A percentile compares a stretch with the other conserved stretches of the same genome.
These are phyloP conservation scores for Drosophila erecta DNA, from an alignment of 1,140 invertebrate species.

Conservation along the genomic window DNA sequence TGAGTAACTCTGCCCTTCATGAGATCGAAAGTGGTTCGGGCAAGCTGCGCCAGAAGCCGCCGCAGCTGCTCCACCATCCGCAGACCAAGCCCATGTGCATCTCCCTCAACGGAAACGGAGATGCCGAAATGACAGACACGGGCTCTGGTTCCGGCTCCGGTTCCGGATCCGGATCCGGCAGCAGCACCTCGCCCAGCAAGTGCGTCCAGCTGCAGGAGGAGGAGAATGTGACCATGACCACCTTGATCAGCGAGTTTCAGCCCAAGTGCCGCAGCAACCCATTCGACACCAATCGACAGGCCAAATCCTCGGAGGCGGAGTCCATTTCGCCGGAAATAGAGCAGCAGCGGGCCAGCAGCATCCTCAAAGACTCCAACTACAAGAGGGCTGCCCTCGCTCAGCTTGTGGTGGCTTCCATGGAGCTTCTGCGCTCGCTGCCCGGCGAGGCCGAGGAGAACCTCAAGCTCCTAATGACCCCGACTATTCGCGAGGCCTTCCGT, in stretches of 20 bases:
- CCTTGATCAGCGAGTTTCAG: slow-evolving; percentile 85
- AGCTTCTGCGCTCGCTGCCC: slow-evolving; percentile 75
- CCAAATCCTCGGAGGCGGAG: slow-evolving; percentile 85
- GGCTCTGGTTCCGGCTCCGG: slow-evolving; percentile 32
- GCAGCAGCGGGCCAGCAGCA: slow-evolving; percentile 90
- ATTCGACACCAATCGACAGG: slow-evolving; percentile 85
- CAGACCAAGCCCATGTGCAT: slow-evolving; percentile 67
- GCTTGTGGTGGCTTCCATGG: slow-evolving; percentile 83
- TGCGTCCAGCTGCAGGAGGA: slow-evolving; percentile 71
- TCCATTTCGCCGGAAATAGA: slow-evolving; percentile 90
- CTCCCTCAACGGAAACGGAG: slow-evolving; percentile 63
- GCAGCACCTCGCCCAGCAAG: slow-evolving; percentile 71
- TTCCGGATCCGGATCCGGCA: slow-evolving; percentile 23
- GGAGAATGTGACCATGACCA: slow-evolving; percentile 84
- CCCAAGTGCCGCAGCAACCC: slow-evolving; percentile 86
- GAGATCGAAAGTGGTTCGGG: slow-evolving; percentile 85
- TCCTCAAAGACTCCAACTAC: slow-evolving; percentile 88
- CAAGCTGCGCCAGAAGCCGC: slow-evolving; percentile 45
- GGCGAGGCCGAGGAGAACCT: slow-evolving; percentile 80
- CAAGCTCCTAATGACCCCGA: slow-evolving; percentile 81
- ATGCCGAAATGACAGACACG: slow-evolving; percentile 30
- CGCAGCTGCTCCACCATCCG: slow-evolving; percentile 20
- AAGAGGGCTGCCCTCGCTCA: slow-evolving; percentile 80
- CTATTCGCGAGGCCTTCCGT: slow-evolving; percentile 83
- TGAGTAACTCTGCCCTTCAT: slow-evolving; percentile 85